Evolutionary conservation across 2,113 vertebrate genomes (phyloP).

Genomic region (Speoplatyrhinus poulsoni): DNA sequence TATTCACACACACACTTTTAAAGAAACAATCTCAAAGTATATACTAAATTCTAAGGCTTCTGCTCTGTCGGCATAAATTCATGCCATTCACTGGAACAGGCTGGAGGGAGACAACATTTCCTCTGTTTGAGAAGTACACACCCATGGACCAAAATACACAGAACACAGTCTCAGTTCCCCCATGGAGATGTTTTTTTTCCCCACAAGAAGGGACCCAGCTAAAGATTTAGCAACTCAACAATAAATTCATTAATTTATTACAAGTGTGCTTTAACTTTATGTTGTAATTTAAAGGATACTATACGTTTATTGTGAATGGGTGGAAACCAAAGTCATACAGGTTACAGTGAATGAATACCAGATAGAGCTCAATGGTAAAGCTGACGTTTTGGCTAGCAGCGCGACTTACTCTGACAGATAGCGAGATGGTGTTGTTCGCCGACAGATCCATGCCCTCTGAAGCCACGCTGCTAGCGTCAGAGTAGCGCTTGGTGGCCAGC

Average conservation of each 20-base stretch:
- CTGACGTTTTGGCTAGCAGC: neutral
- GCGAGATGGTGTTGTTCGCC: conserved; percentile 76
- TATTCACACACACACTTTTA: too few relatives aligned
- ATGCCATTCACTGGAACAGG: conserved; percentile 1
- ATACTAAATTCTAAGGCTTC: neutral
- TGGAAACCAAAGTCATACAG: too few relatives aligned
- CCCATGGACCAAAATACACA: conserved; percentile 55
- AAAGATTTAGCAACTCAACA: neutral
- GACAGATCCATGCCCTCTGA: conserved; percentile 87
- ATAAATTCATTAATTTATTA: too few relatives aligned
- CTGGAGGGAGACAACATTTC: conserved; percentile 46
- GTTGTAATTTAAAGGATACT: too few relatives aligned
- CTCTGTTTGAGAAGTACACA: conserved; percentile 52
- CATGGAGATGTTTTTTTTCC: conserved; percentile 53
- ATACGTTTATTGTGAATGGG: too few relatives aligned
- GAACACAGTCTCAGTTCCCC: conserved; percentile 61
- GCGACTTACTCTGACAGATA: conserved; percentile 82
- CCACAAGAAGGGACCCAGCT: conserved; percentile 44
- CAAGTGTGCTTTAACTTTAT: too few relatives aligned
- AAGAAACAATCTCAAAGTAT: too few relatives aligned
- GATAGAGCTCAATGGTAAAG: too few relatives aligned
- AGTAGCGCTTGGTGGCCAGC: conserved; percentile 77
- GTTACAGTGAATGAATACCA: too few relatives aligned
- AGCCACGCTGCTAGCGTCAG: conserved; percentile 77
- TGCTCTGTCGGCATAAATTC: neutral